Percentiles rank a stretch among this genome's conserved stretches.
These are phyloP conservation scores for Sepioteuthis lessoniana DNA, from an alignment of 2,888 invertebrate genomes.

Conservation along the genomic window DNA sequence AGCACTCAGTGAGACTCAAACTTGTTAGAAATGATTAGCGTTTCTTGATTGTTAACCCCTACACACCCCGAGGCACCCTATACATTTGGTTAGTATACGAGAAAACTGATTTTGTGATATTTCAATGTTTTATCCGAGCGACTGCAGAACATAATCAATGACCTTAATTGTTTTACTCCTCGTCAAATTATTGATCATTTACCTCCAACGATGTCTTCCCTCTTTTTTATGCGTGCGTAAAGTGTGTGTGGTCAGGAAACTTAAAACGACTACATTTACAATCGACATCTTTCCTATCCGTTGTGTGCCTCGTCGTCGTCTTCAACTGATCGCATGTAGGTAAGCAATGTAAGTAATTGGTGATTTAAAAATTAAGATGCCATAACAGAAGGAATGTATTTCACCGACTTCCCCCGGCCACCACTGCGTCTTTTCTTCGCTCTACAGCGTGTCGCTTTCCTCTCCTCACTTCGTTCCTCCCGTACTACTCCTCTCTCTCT, in stretches of 20 bases:
- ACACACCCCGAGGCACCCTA: too few relatives aligned
- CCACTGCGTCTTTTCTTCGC: too few relatives aligned
- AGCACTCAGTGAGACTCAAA: too few relatives aligned
- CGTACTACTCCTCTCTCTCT: too few relatives aligned
- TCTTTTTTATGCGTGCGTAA: neutral
- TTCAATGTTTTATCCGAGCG: neutral
- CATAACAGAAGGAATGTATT: neutral
- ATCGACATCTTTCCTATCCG: neutral
- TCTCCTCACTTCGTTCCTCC: too few relatives aligned
- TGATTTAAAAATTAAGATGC: neutral
- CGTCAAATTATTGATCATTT: neutral
- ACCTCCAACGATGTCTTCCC: neutral
- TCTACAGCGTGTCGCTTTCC: too few relatives aligned
- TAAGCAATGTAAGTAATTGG: neutral
- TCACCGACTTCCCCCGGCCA: too few relatives aligned
- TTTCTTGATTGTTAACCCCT: too few relatives aligned
- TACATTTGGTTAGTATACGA: neutral
- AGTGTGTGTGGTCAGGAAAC: neutral
- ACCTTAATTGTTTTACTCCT: neutral
- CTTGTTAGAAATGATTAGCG: too few relatives aligned
- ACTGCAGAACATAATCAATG: neutral
- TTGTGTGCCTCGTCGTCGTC: neutral
- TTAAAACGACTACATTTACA: neutral
- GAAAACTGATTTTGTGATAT: neutral
- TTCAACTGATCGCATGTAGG: neutral